A percentile compares a stretch with the other conserved stretches of the same genome.
Evolutionary conservation across 2,797 vertebrate genomes (phyloP).

Genomic region (Helicolenus hilgendorfi): DNA sequence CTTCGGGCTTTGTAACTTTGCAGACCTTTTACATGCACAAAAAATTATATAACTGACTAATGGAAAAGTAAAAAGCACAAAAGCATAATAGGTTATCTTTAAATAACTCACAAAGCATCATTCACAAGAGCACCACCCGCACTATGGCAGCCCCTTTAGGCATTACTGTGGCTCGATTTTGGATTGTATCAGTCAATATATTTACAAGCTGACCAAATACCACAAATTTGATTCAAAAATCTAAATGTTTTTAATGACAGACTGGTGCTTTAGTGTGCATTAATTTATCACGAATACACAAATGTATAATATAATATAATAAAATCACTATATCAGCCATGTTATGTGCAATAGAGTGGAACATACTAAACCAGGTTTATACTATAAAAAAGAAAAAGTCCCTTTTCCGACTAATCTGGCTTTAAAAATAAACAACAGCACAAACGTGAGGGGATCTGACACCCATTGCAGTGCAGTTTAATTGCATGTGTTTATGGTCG

Average conservation of each 20-base stretch:
- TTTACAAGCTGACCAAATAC: not conserved
- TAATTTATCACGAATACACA: not conserved
- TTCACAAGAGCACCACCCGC: constrained; percentile 26
- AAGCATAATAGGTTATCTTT: not conserved
- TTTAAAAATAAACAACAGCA: not conserved
- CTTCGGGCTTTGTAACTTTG: too few species aligned
- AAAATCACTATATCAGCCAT: not conserved
- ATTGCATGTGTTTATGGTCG: not conserved
- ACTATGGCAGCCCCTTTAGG: not conserved
- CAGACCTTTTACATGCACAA: too few species aligned
- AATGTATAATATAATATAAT: not conserved
- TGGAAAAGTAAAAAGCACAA: too few species aligned
- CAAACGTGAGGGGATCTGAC: not conserved
- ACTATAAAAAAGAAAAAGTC: not conserved
- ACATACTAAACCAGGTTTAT: not conserved
- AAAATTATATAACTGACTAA: too few species aligned
- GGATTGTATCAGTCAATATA: not conserved
- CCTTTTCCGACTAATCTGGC: not conserved
- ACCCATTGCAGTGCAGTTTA: not conserved
- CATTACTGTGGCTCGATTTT: not conserved
- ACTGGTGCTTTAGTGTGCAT: not conserved
- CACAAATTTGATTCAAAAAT: too few species aligned
- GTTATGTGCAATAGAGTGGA: not conserved
- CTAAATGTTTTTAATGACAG: not conserved
- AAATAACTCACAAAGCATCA: not conserved